Evolutionary conservation across 2,113 vertebrate species (phyloP).

Genomic region (Periophthalmodon schlosseri): DNA sequence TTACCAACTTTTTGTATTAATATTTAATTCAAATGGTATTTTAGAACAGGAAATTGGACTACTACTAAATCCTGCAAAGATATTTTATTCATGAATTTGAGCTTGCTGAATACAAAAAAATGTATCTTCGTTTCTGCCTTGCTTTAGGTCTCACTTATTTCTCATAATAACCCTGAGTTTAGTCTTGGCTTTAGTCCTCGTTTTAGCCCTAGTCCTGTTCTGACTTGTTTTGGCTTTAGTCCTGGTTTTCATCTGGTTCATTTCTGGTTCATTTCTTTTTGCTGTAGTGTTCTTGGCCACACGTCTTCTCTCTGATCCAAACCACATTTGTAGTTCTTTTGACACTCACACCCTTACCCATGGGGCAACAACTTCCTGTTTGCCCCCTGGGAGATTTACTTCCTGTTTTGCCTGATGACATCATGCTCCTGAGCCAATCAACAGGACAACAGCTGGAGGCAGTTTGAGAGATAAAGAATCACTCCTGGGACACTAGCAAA

Average conservation of each 20-base stretch:
- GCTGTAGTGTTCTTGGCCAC: neutral
- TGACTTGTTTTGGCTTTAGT: neutral
- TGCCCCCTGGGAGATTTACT: neutral
- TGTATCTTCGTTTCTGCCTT: neutral
- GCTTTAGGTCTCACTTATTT: neutral
- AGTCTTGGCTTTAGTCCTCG: neutral
- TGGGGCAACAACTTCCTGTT: conserved; percentile 7
- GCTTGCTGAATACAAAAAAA: neutral
- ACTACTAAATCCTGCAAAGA: neutral
- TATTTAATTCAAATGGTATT: neutral
- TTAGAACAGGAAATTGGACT: neutral
- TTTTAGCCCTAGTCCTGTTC: neutral
- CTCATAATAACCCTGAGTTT: neutral
- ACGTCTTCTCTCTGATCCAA: neutral
- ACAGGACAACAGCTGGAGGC: conserved; percentile 1
- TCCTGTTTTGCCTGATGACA: conserved; percentile 4
- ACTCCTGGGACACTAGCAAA: neutral
- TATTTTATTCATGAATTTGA: conserved; percentile 1
- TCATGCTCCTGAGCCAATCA: conserved; percentile 3
- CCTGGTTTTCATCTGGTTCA: neutral
- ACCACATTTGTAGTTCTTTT: conserved; percentile 11
- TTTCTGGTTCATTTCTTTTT: neutral
- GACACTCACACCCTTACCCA: conserved; percentile 10
- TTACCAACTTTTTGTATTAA: neutral
- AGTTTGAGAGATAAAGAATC: conserved; percentile 1